A percentile compares a stretch with the other conserved stretches of the same genome.
These are phyloP conservation scores for Urosaurus nigricauda DNA, from an alignment of 2,797 vertebrate genomes.

Conservation along the genomic window DNA sequence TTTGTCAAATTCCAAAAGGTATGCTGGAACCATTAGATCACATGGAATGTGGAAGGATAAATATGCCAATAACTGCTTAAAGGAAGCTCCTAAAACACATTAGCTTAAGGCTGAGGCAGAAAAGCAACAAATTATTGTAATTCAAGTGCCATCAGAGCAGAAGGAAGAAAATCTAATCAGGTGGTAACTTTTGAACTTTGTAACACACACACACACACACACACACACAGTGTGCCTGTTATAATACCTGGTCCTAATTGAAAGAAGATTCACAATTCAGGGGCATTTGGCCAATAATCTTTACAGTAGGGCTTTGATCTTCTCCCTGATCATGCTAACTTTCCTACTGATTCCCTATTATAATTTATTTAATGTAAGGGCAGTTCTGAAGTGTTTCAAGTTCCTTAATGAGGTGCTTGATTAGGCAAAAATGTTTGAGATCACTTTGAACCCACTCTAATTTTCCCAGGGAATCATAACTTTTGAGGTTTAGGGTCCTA, in stretches of 20 bases:
- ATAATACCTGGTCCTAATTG: constrained; percentile 54
- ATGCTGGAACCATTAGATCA: too few relatives aligned
- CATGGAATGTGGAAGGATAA: neutral
- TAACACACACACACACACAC: neutral
- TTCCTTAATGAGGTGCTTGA: constrained; percentile 68
- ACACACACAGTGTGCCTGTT: neutral
- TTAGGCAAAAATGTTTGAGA: constrained; percentile 63
- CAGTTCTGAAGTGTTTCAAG: constrained; percentile 68
- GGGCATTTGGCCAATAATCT: constrained; percentile 59
- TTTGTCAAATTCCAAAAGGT: neutral
- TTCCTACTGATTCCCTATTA: constrained; percentile 71
- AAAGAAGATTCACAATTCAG: constrained; percentile 49
- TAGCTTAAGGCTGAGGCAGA: neutral
- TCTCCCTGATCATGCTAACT: constrained; percentile 57
- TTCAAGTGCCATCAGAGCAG: constrained; percentile 31
- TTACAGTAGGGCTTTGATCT: constrained; percentile 65
- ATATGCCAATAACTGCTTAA: neutral
- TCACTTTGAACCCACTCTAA: constrained; percentile 68
- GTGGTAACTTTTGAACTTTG: neutral
- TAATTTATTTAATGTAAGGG: constrained; percentile 74
- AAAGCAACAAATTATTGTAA: neutral
- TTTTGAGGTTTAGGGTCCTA: constrained; percentile 60
- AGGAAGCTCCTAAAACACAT: constrained; percentile 24
- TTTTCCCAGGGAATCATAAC: constrained; percentile 65
- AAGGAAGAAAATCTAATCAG: constrained; percentile 38